Base-by-base conservation (phyloP, 2,888 invertebrate species). In the Caenorhabditis drosophilae region DNA sequence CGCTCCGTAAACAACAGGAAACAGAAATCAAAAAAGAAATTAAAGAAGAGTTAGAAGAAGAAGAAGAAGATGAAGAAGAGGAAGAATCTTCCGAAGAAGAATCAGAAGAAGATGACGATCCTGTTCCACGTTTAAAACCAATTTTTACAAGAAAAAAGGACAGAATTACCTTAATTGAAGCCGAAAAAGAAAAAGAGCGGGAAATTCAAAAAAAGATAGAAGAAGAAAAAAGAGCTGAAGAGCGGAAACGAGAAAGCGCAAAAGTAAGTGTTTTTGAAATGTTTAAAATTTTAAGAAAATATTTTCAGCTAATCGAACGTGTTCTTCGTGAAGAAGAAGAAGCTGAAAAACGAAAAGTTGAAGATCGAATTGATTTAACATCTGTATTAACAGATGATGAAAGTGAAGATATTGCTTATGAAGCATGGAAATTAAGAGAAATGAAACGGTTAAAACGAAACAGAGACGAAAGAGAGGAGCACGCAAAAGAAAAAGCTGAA, bases 361-460 rank as follows among this genome's bases (percentile, higher is more conserved):
- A 85, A 61, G 84, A 83, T 46, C 70, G 67, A 22, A 48, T 73
- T 22, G 78, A 84, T 50, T 60, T 83, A 44, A 58, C 53, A 4
- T 72, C 82, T 7, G 79, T 83, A 9, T 51, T 66, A 22, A 83
- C 83, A 16, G 83, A 83, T 44, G 83, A 83, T 58, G 83, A 83
- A 59, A 77, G 75, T 45, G 82, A 83, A 50, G 80, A 83, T 54
- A 67, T 83, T 44, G 70, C 73, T 2, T 73, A 75, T 47, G 76
- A 98, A 85, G 89, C 92, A 0, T 99, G 98, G 98, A 98, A 99
- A 85, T 85, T 97, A 27, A 88, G 98, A 20, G 98, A 99, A 86
- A 87, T 99, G 84, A 94, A 93, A 84, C 87, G 98, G 45, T 90
- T 98, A 72, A 98, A 98, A 85, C 89, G 97, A 1, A 95, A 97